phyloP scores from a whole-genome alignment of 2,888 invertebrate species.

The Agelastica alni region DNA sequence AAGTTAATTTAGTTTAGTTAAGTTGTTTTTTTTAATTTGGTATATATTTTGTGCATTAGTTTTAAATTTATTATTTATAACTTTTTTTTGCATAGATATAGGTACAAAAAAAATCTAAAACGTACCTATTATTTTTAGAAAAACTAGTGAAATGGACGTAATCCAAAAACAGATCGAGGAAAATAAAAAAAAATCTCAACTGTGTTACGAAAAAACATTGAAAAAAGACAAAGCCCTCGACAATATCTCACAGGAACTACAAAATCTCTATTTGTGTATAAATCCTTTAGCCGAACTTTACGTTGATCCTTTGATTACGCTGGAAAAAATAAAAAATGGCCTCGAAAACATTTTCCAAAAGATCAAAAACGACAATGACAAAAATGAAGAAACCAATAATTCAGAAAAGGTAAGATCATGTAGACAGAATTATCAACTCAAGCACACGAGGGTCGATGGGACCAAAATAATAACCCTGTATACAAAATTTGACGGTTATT shows the following conservation, averaged over 20 bases:
- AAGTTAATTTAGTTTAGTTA: too few relatives aligned
- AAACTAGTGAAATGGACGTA: slow-evolving; percentile 71
- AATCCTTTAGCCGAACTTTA: slow-evolving; percentile 40
- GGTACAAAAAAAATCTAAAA: too few relatives aligned
- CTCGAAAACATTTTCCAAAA: slow-evolving; percentile 27
- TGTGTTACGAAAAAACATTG: slow-evolving; percentile 51
- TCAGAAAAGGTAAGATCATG: slow-evolving; percentile 13
- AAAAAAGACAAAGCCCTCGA: slow-evolving; percentile 42
- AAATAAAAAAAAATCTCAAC: slow-evolving; percentile 56
- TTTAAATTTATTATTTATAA: too few relatives aligned
- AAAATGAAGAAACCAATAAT: slow-evolving; percentile 1
- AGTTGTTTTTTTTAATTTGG: too few relatives aligned
- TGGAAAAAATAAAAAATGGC: slow-evolving; percentile 26
- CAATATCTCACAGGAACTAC: slow-evolving; percentile 36
- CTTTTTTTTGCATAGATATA: too few relatives aligned
- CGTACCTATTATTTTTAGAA: slow-evolving; percentile 59
- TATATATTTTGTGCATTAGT: too few relatives aligned
- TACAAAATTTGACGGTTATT: too few relatives aligned
- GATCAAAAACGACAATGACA: slow-evolving; percentile 18
- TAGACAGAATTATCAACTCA: neutral
- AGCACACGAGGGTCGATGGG: too few relatives aligned
- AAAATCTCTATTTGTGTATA: slow-evolving; percentile 40
- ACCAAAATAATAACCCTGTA: too few relatives aligned
- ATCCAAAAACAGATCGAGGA: slow-evolving; percentile 64
- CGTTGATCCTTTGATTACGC: slow-evolving; percentile 26